Evolutionary conservation across 2,888 invertebrate genomes (phyloP), one percentile per base, ranked within the genome.

Genomic region (Chaetogeoica ovagalla): DNA sequence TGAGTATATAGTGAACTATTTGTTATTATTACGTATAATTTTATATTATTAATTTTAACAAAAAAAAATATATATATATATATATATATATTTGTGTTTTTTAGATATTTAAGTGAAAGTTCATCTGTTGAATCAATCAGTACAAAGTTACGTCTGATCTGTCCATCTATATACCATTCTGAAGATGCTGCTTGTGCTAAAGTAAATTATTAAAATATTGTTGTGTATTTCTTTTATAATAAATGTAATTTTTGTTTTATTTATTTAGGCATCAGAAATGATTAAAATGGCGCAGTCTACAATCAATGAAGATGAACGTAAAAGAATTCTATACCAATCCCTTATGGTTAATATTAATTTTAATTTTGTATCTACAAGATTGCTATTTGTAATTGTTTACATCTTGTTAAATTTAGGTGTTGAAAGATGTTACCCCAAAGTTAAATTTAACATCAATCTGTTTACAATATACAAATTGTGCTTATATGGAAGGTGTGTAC

Each of bases 171-270:
- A 43, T 99, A 97, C 86, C 92, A 94, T 83, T 92, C 92, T 84
- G 98, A 98, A 88, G 98, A 99, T 87, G 98, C 97, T 6, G 94
- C 95, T 17, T 96, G 95, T 84, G 95, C 97, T 3, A 97, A 97
- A 89, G 96, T 95, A 86, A 85, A 48, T 48, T 48, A 48, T 48
- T 48, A 48, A 13, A 48, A 13, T 48, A 1, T 48, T 1, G 8
- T 3, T 1, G 11, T 48, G 43, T 3, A 43, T 1, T 55, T 30
- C 21, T 17, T 48, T 19, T 39, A 13, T 30, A 39, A 63, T 30
- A 52, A 48, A 43, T n/a, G 59, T 62, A 6, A 19, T 48, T 1
- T 15, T 11, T 13, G 48, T 62, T 62, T 17, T 11, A 81, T 63
- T 69, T 15, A 48, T 72, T 70, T 68, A 72, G 92, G 95, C 95